Percentiles rank a stretch among this genome's conserved stretches.
Evolutionary conservation across 2,113 vertebrate species (phyloP).

Genomic region (Trogon melanurus): DNA sequence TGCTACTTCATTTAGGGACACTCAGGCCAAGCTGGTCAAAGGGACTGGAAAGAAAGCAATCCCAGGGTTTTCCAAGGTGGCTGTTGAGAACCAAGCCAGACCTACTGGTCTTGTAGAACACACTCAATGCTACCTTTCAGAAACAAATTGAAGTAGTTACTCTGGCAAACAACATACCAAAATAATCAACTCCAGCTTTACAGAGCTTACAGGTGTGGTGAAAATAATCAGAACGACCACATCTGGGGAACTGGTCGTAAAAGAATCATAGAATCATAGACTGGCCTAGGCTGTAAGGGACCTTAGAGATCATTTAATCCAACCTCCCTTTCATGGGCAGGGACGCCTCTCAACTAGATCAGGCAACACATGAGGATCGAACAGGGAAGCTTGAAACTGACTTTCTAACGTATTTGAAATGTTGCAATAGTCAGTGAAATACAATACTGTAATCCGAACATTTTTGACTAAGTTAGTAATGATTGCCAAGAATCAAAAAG

Average conservation of each 20-base stretch:
- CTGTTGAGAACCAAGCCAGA: background rate
- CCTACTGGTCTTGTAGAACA: background rate
- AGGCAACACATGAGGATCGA: too few species aligned
- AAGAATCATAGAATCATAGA: background rate
- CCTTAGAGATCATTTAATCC: too few species aligned
- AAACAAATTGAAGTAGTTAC: background rate
- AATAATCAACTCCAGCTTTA: background rate
- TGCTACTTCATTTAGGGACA: background rate
- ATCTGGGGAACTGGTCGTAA: background rate
- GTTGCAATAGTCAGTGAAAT: background rate
- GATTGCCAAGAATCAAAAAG: background rate
- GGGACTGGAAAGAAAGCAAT: background rate
- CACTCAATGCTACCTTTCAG: background rate
- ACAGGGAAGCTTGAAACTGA: background rate
- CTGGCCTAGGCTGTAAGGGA: too few species aligned
- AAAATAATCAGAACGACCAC: background rate
- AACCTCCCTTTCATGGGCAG: too few species aligned
- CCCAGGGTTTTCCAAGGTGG: background rate
- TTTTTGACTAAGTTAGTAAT: background rate
- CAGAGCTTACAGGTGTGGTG: background rate
- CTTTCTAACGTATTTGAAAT: background rate
- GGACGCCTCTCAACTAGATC: too few species aligned
- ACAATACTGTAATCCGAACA: background rate
- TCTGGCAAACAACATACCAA: background rate
- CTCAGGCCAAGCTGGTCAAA: background rate